Evolutionary conservation across 2,888 invertebrate genomes (phyloP).

Genomic region (Lepas anatifera): DNA sequence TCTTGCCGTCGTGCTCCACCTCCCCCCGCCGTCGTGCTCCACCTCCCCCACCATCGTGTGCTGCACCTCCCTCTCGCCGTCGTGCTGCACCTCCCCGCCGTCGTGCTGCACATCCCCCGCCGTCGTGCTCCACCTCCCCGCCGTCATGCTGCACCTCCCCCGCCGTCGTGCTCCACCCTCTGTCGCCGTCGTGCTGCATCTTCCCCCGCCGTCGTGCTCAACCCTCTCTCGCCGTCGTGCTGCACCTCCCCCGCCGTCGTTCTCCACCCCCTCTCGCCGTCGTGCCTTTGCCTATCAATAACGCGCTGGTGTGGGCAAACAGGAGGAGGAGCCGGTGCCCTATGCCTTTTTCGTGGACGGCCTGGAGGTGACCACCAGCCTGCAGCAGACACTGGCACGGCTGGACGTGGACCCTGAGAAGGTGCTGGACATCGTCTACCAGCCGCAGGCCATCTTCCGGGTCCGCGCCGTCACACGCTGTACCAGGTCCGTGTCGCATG

Average conservation of each 20-base stretch:
- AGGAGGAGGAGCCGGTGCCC: slow-evolving; percentile 57
- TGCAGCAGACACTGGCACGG: slow-evolving; percentile 57
- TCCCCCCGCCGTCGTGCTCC: too few relatives aligned
- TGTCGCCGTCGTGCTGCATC: neutral
- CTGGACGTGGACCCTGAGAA: slow-evolving; percentile 60
- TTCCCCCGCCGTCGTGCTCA: too few relatives aligned
- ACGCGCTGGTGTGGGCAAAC: neutral
- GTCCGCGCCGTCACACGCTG: slow-evolving; percentile 42
- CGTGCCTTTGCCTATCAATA: neutral
- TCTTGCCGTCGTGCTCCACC: too few relatives aligned
- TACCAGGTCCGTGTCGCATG: slow-evolving; percentile 22
- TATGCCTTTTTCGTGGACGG: slow-evolving; percentile 84
- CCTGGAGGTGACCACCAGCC: slow-evolving; percentile 60
- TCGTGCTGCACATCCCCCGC: too few relatives aligned
- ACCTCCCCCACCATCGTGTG: too few relatives aligned
- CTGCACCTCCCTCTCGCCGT: too few relatives aligned
- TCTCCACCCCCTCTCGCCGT: neutral
- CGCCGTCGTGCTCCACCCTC: slow-evolving; percentile 5
- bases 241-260: too few relatives aligned
- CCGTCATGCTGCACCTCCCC: too few relatives aligned
- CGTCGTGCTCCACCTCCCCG: too few relatives aligned
- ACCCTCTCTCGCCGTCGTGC: neutral
- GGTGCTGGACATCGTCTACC: slow-evolving; percentile 83
- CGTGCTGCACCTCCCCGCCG: too few relatives aligned
- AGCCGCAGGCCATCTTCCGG: slow-evolving; percentile 92